Evolutionary conservation across 2,888 invertebrate genomes (phyloP).

Genomic region (Chrysopilus asiliformis): DNA sequence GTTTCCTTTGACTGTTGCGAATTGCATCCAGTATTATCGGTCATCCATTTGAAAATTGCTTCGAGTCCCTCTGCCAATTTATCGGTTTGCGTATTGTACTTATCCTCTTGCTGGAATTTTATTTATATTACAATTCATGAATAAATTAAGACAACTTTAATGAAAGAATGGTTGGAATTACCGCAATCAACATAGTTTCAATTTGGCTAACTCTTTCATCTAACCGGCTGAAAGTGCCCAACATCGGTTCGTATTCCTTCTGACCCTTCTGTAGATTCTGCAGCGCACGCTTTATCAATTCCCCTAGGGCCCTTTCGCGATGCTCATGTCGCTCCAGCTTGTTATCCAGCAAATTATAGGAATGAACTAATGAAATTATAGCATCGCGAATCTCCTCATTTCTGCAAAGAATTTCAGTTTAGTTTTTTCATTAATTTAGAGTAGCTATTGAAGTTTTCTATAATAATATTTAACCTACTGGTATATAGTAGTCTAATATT

Average conservation of each 20-base stretch:
- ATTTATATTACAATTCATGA: not conserved
- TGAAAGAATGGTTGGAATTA: slow-evolving; percentile 22
- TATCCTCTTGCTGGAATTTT: slow-evolving; percentile 30
- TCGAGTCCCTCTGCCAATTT: slow-evolving; percentile 30
- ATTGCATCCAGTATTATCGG: slow-evolving; percentile 26
- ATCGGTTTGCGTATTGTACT: slow-evolving; percentile 30
- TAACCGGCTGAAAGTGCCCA: slow-evolving; percentile 52
- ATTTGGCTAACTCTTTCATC: slow-evolving; percentile 65
- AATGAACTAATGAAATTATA: slow-evolving; percentile 64
- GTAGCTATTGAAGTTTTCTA: too few relatives aligned
- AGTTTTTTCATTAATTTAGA: not conserved
- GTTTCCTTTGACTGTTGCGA: slow-evolving; percentile 16
- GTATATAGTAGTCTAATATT: too few relatives aligned
- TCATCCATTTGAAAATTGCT: slow-evolving; percentile 33
- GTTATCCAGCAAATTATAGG: slow-evolving; percentile 64
- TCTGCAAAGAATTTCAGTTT: slow-evolving; percentile 14
- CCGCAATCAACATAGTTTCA: slow-evolving; percentile 61
- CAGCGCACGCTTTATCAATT: slow-evolving; percentile 62
- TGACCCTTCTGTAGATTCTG: slow-evolving; percentile 58
- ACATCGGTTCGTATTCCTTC: slow-evolving; percentile 52
- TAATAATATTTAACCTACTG: too few relatives aligned
- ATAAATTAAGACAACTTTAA: not conserved
- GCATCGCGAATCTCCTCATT: slow-evolving; percentile 46
- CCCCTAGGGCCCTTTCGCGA: slow-evolving; percentile 64
- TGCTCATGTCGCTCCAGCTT: slow-evolving; percentile 76